phyloP scores from a whole-genome alignment of 2,888 invertebrate species.

The Clitarchus hookeri region DNA sequence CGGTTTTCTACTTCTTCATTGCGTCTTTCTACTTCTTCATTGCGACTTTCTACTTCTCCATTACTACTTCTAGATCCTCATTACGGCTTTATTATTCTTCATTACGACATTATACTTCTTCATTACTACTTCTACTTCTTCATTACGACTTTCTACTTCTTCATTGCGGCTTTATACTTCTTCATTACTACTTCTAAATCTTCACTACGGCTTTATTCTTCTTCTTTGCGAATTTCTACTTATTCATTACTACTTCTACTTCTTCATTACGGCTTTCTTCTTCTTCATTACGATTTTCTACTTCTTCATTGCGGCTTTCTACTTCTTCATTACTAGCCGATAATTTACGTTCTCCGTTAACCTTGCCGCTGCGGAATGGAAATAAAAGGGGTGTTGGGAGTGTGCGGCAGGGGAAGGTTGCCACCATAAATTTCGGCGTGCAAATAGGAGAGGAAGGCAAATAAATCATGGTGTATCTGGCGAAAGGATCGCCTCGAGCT shows the following conservation, averaged over 20 bases:
- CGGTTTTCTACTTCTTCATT: too few relatives aligned
- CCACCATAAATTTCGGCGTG: not conserved
- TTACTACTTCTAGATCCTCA: too few relatives aligned
- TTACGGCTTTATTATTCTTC: too few relatives aligned
- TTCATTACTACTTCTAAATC: too few relatives aligned
- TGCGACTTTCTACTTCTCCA: not conserved
- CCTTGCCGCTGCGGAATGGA: not conserved
- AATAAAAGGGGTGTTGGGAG: not conserved
- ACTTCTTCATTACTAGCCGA: not conserved
- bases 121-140: too few relatives aligned
- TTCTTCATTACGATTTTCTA: too few relatives aligned
- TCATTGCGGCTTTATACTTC: not conserved
- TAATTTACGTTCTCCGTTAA: not conserved
- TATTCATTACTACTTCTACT: not conserved
- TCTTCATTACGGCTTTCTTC: not conserved
- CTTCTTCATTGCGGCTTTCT: too few relatives aligned
- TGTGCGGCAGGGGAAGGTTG: not conserved
- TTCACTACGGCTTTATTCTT: too few relatives aligned
- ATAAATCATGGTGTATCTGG: not conserved
- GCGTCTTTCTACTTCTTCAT: not conserved
- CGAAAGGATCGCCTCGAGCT: too few relatives aligned
- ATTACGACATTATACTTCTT: too few relatives aligned
- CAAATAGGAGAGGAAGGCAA: constrained; percentile 8
- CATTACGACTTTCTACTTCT: not conserved
- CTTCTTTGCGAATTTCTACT: too few relatives aligned